A percentile compares a stretch with the other conserved stretches of the same genome.
These are phyloP conservation scores for Cyclargus thomasi DNA, from an alignment of 1,140 invertebrate genomes.

Conservation along the genomic window DNA sequence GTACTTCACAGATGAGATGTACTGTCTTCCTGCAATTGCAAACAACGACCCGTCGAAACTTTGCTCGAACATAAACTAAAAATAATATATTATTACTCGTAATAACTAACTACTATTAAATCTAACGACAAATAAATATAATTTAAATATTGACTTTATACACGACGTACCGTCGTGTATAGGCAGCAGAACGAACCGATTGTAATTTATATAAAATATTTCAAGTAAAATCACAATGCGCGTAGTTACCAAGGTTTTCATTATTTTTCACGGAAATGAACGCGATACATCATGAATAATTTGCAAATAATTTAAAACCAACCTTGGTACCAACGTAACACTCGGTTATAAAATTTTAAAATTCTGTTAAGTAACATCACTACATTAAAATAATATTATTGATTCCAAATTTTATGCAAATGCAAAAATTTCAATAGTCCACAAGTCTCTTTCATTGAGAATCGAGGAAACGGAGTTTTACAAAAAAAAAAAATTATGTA, in stretches of 20 bases:
- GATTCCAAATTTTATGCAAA: not conserved
- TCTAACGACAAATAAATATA: not conserved
- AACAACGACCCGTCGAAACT: not conserved
- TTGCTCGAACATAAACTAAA: not conserved
- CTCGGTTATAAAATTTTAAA: constrained; percentile 8
- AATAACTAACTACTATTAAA: too few species aligned
- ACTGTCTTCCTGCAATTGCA: constrained; percentile 3
- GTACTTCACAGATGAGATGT: not conserved
- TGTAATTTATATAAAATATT: constrained; percentile 1
- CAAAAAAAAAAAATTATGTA: too few species aligned
- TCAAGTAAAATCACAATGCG: constrained; percentile 14
- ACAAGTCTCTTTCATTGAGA: too few species aligned
- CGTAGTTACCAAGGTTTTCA: constrained; percentile 36
- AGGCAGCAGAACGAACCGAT: not conserved
- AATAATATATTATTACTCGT: not conserved
- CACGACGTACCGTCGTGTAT: not conserved
- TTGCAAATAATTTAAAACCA: constrained; percentile 15
- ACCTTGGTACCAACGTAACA: constrained; percentile 11
- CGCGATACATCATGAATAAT: constrained; percentile 18
- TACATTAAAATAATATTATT: not conserved
- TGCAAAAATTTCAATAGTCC: not conserved
- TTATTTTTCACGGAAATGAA: constrained; percentile 33
- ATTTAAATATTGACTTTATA: not conserved
- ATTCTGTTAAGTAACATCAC: not conserved
- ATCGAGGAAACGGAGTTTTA: too few species aligned